A percentile compares a stretch with the other conserved stretches of the same genome.
These are phyloP conservation scores for Apis florea DNA, from an alignment of 1,140 invertebrate genomes.

Conservation along the genomic window DNA sequence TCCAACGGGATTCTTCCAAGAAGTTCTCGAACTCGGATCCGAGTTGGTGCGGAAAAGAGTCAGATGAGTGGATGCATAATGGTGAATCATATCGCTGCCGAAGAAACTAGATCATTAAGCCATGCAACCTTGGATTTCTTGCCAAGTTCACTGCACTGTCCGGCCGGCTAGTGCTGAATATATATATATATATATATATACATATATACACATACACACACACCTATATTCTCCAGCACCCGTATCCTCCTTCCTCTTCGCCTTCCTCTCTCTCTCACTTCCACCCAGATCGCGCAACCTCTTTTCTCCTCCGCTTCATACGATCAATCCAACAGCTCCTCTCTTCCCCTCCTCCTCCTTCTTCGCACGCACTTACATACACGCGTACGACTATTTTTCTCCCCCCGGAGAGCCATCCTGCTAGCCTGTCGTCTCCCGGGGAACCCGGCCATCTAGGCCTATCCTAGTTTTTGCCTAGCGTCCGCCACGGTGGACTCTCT, in stretches of 20 bases:
- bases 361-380: slow-evolving; percentile 17
- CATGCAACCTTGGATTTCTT: slow-evolving; percentile 77
- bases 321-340: slow-evolving; percentile 9
- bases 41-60: slow-evolving; percentile 18
- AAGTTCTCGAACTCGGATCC: not conserved
- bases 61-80: slow-evolving; percentile 68
- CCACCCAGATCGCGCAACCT: not conserved
- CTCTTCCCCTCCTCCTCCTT: slow-evolving; percentile 23
- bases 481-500: slow-evolving; percentile 4
- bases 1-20: not conserved
- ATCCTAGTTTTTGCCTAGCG: slow-evolving; percentile 76
- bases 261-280: not conserved
- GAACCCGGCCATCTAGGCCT: slow-evolving; percentile 71
- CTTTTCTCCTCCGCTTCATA: slow-evolving; percentile 14
- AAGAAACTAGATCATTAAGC: slow-evolving; percentile 78
- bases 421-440: not conserved
- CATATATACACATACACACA: no score
- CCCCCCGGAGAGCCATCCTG: not conserved
- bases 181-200: slow-evolving; percentile 24
- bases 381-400: slow-evolving; percentile 23
- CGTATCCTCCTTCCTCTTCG: slow-evolving; percentile 17
- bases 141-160: slow-evolving; percentile 77
- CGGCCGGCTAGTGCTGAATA: slow-evolving; percentile 63
- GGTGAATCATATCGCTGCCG: slow-evolving; percentile 70
- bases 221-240: slow-evolving; percentile 26